Evolutionary conservation across 2,888 invertebrate genomes (phyloP).

Genomic region (Drosophila niveifrons): DNA sequence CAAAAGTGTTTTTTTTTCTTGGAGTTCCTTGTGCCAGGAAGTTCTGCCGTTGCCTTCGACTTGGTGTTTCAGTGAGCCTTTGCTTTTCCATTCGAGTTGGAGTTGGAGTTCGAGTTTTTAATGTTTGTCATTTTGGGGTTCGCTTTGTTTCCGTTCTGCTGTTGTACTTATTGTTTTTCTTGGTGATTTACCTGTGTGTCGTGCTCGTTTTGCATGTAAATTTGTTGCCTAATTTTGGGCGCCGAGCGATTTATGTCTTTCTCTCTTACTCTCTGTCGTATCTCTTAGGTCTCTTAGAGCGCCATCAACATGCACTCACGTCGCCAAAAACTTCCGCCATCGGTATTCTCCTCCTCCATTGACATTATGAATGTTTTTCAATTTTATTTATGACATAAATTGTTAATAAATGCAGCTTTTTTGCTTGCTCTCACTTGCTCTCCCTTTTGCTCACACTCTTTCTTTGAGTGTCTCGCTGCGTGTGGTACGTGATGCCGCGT

Average conservation of each 20-base stretch:
- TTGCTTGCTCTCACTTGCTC: not conserved
- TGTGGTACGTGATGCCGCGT: conserved; percentile 47
- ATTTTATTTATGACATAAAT: conserved; percentile 76
- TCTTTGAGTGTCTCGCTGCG: not conserved
- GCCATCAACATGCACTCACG: conserved; percentile 64
- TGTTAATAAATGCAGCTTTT: conserved; percentile 74
- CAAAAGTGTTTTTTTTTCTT: conserved; percentile 63
- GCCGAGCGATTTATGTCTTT: conserved; percentile 60
- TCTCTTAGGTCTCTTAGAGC: conserved; percentile 16
- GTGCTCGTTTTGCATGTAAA: conserved; percentile 67
- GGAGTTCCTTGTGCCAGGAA: conserved; percentile 14
- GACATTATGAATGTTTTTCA: conserved; percentile 76
- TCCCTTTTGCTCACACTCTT: not conserved
- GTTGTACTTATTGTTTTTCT: conserved; percentile 43
- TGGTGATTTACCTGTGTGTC: conserved; percentile 68
- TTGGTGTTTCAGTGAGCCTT: conserved; percentile 9
- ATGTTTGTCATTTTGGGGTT: conserved; percentile 56
- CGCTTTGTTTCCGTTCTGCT: conserved; percentile 32
- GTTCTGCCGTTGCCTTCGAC: conserved; percentile 11
- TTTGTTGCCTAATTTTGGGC: conserved; percentile 73
- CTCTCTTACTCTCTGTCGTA: not conserved
- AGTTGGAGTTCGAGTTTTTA: conserved; percentile 29
- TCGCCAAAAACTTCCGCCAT: conserved; percentile 26
- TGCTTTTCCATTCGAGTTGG: conserved; percentile 11
- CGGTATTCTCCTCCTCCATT: conserved; percentile 39